Evolutionary conservation across 2,113 vertebrate genomes (phyloP).

Genomic region (Progne subis): DNA sequence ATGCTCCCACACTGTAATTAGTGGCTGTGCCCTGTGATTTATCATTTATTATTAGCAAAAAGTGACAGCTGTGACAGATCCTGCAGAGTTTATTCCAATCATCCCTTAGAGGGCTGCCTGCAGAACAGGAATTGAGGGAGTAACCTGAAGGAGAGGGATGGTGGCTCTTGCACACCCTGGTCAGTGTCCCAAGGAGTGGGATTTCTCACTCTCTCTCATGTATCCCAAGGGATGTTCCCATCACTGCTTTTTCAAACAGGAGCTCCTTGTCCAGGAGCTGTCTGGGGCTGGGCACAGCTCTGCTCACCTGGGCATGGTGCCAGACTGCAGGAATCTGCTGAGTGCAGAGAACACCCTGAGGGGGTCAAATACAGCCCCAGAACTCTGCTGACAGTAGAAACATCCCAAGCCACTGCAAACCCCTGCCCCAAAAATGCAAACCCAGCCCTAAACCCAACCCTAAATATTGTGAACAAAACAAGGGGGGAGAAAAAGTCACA

Average conservation of each 20-base stretch:
- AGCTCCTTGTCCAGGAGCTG: neutral
- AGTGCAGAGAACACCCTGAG: neutral
- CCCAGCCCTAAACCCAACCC: neutral
- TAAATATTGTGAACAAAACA: neutral
- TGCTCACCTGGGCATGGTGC: neutral
- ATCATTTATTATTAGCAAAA: neutral
- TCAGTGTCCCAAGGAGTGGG: neutral
- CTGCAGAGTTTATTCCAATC: neutral
- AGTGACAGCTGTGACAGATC: neutral
- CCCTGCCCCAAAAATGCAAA: neutral
- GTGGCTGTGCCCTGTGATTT: neutral
- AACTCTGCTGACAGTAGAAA: neutral
- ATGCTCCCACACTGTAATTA: neutral
- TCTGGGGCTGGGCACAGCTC: neutral
- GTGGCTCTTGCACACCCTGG: neutral
- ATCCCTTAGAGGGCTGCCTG: neutral
- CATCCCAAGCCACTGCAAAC: neutral
- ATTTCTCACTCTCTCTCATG: neutral
- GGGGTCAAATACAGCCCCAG: neutral
- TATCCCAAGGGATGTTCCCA: neutral
- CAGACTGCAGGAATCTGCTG: neutral
- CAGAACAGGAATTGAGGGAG: neutral
- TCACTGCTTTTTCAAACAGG: neutral
- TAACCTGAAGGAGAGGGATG: neutral
- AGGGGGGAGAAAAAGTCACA: accelerated